Evolutionary conservation across 2,888 invertebrate species (phyloP).

Genomic region (Caenorhabditis sinica): DNA sequence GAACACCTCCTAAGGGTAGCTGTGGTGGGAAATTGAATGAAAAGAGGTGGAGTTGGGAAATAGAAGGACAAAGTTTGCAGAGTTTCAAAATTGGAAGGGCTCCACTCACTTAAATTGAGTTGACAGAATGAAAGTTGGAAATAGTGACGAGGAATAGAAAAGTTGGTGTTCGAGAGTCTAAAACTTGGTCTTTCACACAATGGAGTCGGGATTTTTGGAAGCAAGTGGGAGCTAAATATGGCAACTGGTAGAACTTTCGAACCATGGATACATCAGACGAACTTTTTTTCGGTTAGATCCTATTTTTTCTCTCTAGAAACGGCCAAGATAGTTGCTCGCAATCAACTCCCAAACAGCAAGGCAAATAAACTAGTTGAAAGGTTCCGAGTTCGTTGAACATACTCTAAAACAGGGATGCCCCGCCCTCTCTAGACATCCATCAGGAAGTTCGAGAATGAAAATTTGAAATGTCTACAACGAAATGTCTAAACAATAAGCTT

Average conservation of each 20-base stretch:
- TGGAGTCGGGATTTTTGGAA: neutral
- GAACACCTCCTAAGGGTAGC: constrained; percentile 33
- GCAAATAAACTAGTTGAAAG: no score
- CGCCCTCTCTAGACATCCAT: no score
- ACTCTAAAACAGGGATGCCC: no score
- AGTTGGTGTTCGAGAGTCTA: constrained; percentile 20
- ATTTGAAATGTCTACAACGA: neutral
- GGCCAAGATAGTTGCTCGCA: no score
- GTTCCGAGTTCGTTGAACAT: no score
- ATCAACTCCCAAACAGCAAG: no score
- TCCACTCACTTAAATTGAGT: constrained; percentile 18
- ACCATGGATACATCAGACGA: no score
- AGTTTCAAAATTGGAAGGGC: constrained; percentile 31
- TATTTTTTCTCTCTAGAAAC: no score
- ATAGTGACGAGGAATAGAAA: constrained; percentile 24
- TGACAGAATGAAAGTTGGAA: constrained; percentile 8
- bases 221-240: no score
- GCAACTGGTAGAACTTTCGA: no score
- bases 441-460: no score
- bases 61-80: constrained; percentile 15
- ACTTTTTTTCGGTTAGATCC: no score
- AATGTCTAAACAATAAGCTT: neutral
- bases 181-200: constrained; percentile 20
- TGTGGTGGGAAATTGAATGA: constrained; percentile 10
- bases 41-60: neutral